Evolutionary conservation across 1,140 invertebrate genomes (phyloP).

Genomic region (Drosophila tani): DNA sequence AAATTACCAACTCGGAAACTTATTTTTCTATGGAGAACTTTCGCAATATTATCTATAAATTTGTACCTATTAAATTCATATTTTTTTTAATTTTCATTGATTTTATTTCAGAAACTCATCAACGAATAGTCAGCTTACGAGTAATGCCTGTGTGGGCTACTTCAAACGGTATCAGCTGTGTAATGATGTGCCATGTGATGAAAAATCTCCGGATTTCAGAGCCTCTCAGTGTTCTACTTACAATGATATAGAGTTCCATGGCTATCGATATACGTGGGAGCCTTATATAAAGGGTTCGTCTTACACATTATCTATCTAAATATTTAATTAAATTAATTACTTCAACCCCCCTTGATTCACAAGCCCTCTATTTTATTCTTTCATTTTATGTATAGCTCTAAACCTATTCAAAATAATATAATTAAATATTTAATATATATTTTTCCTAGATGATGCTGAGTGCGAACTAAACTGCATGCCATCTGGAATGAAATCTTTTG

Average conservation of each 20-base stretch:
- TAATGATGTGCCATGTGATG: conserved; percentile 89
- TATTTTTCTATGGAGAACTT: not conserved
- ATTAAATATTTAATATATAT: not conserved
- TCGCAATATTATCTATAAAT: not conserved
- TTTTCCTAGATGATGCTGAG: conserved; percentile 77
- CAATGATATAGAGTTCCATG: conserved; percentile 92
- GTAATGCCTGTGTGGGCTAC: conserved; percentile 88
- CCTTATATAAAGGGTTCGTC: conserved; percentile 92
- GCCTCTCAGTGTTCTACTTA: conserved; percentile 93
- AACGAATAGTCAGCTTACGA: conserved; percentile 73
- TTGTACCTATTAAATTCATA: too few relatives aligned
- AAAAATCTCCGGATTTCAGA: conserved; percentile 88
- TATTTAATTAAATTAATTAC: not conserved
- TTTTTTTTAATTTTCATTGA: not conserved
- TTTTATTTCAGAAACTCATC: conserved; percentile 59
- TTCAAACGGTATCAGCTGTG: conserved; percentile 90
- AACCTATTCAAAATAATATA: not conserved
- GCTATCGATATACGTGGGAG: conserved; percentile 92
- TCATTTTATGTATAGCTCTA: not conserved
- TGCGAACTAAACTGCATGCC: conserved; percentile 95
- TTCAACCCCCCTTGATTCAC: too few relatives aligned
- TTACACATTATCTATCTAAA: not conserved
- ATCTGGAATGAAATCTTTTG: conserved; percentile 93
- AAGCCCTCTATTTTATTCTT: not conserved
- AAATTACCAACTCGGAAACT: not conserved